Evolutionary conservation across 2,797 vertebrate species (phyloP).

Genomic region (Mus spretus): DNA sequence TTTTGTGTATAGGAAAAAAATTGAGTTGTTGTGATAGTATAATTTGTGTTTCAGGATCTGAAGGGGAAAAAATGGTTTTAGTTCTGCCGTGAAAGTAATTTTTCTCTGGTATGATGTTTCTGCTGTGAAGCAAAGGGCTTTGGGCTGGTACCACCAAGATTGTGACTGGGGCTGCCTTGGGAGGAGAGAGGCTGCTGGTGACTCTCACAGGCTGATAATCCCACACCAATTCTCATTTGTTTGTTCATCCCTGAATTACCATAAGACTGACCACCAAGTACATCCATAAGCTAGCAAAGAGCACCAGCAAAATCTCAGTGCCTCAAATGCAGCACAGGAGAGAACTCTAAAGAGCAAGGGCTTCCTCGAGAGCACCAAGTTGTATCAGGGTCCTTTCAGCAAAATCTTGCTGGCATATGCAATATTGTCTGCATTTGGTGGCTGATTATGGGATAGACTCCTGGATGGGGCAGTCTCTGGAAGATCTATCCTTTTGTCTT

Average conservation of each 20-base stretch:
- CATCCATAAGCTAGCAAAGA: slow-evolving; percentile 42
- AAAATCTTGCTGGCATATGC: too few species aligned
- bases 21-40: slow-evolving; percentile 76
- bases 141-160: neutral
- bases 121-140: neutral
- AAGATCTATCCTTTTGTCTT: too few species aligned
- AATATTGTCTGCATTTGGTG: too few species aligned
- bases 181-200: neutral
- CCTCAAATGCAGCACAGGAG: slow-evolving; percentile 53
- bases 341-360: slow-evolving; percentile 58
- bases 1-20: slow-evolving; percentile 79
- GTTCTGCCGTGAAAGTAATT: neutral
- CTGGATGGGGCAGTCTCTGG: too few species aligned
- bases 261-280: slow-evolving; percentile 66
- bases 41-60: slow-evolving; percentile 74
- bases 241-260: slow-evolving; percentile 64
- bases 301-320: slow-evolving; percentile 54
- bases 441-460: too few species aligned
- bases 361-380: slow-evolving; percentile 50
- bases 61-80: slow-evolving; percentile 71
- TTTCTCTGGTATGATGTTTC: neutral
- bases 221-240: slow-evolving; percentile 67
- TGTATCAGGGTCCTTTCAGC: too few species aligned
- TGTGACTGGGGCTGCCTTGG: neutral
- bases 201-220: slow-evolving; percentile 70